Conservation (phyloP, 2,797 vertebrate genomes). For the Coccyzus lansbergi region DNA sequence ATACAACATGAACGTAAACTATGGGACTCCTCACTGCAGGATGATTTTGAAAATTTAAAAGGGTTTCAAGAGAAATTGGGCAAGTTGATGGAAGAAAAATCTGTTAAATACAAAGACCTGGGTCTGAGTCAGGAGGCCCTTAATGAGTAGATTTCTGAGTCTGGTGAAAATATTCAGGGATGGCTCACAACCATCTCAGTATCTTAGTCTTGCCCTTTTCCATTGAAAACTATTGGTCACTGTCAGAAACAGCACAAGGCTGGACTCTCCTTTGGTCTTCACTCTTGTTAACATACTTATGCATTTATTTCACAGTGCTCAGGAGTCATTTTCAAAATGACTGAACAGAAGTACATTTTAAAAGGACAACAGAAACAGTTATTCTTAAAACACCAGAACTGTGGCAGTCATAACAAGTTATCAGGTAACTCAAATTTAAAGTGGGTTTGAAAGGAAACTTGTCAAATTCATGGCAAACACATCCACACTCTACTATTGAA, state of each 20-base stretch:
- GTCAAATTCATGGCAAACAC: neutral
- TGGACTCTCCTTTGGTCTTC: neutral
- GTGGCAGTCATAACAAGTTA: neutral
- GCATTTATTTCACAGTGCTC: neutral
- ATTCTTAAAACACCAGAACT: neutral
- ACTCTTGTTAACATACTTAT: neutral
- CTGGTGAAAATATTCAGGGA: neutral
- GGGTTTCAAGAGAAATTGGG: neutral
- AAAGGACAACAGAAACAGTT: neutral
- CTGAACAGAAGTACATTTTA: neutral
- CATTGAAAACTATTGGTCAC: neutral
- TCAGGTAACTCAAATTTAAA: neutral
- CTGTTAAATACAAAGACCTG: neutral
- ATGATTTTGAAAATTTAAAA: neutral
- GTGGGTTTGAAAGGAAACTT: neutral
- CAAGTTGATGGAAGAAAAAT: neutral
- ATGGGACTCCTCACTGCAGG: fast-evolving
- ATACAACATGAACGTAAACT: neutral
- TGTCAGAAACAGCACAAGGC: neutral
- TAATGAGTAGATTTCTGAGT: neutral
- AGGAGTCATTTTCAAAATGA: neutral
- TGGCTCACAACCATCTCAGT: neutral
- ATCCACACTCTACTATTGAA: neutral
- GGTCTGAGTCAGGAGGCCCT: neutral
- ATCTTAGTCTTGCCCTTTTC: neutral